Evolutionary conservation across 2,113 vertebrate genomes (phyloP).

Genomic region (Grantiella picta): DNA sequence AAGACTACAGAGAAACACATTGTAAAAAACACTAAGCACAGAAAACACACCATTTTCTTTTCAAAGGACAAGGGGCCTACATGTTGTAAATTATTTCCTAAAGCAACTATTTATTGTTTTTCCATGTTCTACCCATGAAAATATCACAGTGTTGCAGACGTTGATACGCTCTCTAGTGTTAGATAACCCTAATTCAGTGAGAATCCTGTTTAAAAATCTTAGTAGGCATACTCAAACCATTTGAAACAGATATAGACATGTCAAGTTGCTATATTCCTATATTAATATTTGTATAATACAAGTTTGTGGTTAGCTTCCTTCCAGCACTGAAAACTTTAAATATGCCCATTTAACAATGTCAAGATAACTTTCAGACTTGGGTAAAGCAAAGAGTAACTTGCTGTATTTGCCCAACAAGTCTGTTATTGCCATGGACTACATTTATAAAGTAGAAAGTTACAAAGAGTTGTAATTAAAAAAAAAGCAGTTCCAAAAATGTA

Average conservation of each 20-base stretch:
- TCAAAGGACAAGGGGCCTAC: not conserved
- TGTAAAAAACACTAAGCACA: not conserved
- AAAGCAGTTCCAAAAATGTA: not conserved
- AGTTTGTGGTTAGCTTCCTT: not conserved
- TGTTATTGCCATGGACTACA: conserved; percentile 23
- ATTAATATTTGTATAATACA: not conserved
- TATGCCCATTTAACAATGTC: not conserved
- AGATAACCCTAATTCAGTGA: not conserved
- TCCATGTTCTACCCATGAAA: not conserved
- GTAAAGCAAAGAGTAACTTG: not conserved
- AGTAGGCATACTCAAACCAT: not conserved
- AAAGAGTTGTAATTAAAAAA: conserved; percentile 15
- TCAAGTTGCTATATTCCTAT: not conserved
- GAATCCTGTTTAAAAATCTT: not conserved
- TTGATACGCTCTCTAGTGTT: not conserved
- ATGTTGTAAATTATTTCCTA: not conserved
- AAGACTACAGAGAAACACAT: not conserved
- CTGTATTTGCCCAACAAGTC: not conserved
- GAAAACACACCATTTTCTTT: not conserved
- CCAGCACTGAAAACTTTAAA: not conserved
- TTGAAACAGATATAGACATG: not conserved
- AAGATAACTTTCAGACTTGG: not conserved
- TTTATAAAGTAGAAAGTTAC: conserved; percentile 22
- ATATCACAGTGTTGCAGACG: not conserved
- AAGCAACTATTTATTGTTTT: not conserved